Evolutionary conservation across 2,797 vertebrate species (phyloP), one percentile per base, ranked within the genome.

Genomic region (Microctenopoma stevenorrisi): DNA sequence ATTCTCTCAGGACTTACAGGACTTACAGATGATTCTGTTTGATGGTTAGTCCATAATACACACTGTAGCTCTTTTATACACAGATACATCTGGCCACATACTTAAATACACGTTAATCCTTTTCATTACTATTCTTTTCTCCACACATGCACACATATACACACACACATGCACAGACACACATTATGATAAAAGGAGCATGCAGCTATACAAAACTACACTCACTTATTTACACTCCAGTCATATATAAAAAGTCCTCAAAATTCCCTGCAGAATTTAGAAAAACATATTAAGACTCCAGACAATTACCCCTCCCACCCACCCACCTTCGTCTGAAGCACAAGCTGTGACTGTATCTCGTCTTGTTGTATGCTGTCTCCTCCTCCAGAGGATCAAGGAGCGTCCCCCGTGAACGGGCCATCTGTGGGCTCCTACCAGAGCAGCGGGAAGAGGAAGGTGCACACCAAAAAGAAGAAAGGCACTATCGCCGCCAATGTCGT

Each of bases 401-500:
- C 95, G 58, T 93, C 95, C 94, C 83, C 94, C 84, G 50, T 96
- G 93, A 95, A 95, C 75, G 60, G 94, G 84, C 93, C 88, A 79
- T 93, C 96, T 1, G 93, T 94, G 73, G 91, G 95, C 68, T 89
- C 96, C 67, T 98, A 95, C 89, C 93, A 95, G 85, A 94, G 89
- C 86, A 94, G 94, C 37, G 95, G 94, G 73, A 97, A 95, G 91
- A 96, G 96, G 88, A 98, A 98, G 93, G 94, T 94, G 72, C 94
- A 91, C 85, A 84, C 79, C 68, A 98, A 98, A 92, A 98, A 98
- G 94, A 97, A 96, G 89, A 96, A 97, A 86, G 95, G 95, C 75
- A 79, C 87, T 35, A 98, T 99, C 90, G 94, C 95, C 15, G 95
- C 96, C 73, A 99, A 98, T 63, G 93, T 98, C 0, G 91, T 94